Percentiles rank a stretch among this genome's conserved stretches.
These are phyloP conservation scores for Epirrhoe tristata DNA, from an alignment of 2,888 invertebrate species.

Conservation along the genomic window DNA sequence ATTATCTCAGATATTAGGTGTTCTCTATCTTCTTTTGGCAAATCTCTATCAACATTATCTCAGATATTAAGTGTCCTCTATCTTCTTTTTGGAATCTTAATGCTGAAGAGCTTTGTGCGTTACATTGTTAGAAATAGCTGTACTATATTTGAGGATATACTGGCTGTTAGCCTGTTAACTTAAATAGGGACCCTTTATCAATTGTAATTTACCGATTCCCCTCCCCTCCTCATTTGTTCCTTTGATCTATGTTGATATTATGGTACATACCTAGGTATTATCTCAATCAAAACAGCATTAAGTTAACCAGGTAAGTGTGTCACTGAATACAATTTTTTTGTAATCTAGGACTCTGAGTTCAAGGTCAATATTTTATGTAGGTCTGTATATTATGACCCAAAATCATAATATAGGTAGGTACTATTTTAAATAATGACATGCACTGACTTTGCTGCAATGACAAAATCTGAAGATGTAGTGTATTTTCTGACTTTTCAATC, in stretches of 20 bases:
- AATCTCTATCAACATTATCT: not conserved
- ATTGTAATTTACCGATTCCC: not conserved
- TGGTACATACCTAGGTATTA: not conserved
- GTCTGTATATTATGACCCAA: not conserved
- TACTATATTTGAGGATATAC: too few species aligned
- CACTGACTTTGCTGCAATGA: too few species aligned
- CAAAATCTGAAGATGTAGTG: too few species aligned
- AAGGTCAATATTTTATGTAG: not conserved
- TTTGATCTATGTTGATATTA: not conserved
- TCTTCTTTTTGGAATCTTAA: too few species aligned
- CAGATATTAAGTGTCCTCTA: not conserved
- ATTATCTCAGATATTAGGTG: not conserved
- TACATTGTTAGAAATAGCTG: too few species aligned
- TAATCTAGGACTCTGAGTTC: not conserved
- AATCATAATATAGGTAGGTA: too few species aligned
- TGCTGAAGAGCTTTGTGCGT: too few species aligned
- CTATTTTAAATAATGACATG: too few species aligned
- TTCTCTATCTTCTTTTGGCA: too few species aligned
- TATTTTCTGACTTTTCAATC: too few species aligned
- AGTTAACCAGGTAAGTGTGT: conserved; percentile 1
- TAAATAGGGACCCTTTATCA: not conserved
- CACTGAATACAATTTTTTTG: not conserved
- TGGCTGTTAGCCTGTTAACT: too few species aligned
- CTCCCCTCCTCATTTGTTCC: not conserved
- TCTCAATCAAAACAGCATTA: not conserved